Percentiles rank a stretch among this genome's conserved stretches.
These are phyloP conservation scores for Biston betularia DNA, from an alignment of 2,888 invertebrate genomes.

Conservation along the genomic window DNA sequence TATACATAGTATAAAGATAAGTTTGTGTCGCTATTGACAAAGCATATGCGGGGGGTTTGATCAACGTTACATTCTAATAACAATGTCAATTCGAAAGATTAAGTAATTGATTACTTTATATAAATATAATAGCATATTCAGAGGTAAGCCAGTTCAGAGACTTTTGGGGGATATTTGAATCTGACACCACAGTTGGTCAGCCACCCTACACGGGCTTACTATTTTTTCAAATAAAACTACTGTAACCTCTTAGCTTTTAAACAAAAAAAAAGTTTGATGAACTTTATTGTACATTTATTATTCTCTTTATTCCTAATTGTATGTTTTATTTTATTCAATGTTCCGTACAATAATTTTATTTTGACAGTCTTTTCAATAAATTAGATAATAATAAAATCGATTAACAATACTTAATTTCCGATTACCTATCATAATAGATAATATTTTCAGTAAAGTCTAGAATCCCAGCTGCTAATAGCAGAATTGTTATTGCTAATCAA, in stretches of 20 bases:
- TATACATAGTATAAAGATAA: no score
- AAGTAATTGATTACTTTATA: no score
- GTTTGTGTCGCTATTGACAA: no score
- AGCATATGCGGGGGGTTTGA: no score
- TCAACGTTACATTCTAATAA: no score
- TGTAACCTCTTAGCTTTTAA: neutral
- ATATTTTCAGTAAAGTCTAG: neutral
- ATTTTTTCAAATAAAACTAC: neutral
- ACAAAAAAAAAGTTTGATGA: neutral
- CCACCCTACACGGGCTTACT: no score
- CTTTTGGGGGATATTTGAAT: no score
- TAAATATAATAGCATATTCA: no score
- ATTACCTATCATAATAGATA: neutral
- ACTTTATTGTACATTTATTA: neutral
- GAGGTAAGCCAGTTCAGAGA: no score
- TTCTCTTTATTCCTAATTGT: neutral
- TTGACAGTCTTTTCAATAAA: constrained; percentile 51
- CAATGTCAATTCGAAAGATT: no score
- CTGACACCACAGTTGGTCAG: no score
- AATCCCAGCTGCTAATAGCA: constrained; percentile 4
- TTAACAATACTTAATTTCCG: constrained; percentile 20
- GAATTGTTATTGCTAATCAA: neutral
- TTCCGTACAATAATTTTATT: constrained; percentile 38
- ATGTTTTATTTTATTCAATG: constrained; percentile 9
- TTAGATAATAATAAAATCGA: constrained; percentile 23